phyloP scores from a whole-genome alignment of 2,797 vertebrate species.

The Thripadectes ignobilis region DNA sequence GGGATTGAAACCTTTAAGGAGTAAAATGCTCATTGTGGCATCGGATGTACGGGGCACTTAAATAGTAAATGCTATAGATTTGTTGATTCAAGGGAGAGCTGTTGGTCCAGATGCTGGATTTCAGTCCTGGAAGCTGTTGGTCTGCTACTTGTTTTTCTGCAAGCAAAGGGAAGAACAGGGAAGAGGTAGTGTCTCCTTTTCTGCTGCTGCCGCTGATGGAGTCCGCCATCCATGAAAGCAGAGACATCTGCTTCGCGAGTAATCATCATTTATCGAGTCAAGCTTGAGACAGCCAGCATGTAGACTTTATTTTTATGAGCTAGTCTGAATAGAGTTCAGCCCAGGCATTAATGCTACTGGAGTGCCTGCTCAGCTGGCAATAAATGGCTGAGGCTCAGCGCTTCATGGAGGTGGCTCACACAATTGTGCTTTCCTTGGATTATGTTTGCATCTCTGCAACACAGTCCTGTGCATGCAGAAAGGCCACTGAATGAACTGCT shows the following conservation, averaged over 20 bases:
- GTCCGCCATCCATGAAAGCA: not conserved
- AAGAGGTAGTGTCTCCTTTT: not conserved
- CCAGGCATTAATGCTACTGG: not conserved
- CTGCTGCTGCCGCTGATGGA: not conserved
- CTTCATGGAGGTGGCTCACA: not conserved
- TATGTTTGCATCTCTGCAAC: not conserved
- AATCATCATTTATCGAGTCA: not conserved
- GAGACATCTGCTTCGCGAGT: not conserved
- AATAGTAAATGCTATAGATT: not conserved
- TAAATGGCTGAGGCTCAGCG: not conserved
- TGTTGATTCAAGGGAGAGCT: not conserved
- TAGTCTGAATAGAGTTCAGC: not conserved
- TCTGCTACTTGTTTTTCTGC: not conserved
- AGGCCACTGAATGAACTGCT: not conserved
- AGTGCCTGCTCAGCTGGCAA: not conserved
- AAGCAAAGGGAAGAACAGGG: not conserved
- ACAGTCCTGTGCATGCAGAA: not conserved
- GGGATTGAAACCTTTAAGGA: not conserved
- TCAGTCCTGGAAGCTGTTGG: not conserved
- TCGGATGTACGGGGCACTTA: not conserved
- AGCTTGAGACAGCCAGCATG: not conserved
- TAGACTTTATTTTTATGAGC: not conserved
- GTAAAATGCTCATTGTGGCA: not conserved
- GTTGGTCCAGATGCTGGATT: not conserved
- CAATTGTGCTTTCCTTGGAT: not conserved